These are phyloP conservation scores for Oplegnathus fasciatus DNA, from an alignment of 2,113 vertebrate species.

Conservation along the genomic window DNA sequence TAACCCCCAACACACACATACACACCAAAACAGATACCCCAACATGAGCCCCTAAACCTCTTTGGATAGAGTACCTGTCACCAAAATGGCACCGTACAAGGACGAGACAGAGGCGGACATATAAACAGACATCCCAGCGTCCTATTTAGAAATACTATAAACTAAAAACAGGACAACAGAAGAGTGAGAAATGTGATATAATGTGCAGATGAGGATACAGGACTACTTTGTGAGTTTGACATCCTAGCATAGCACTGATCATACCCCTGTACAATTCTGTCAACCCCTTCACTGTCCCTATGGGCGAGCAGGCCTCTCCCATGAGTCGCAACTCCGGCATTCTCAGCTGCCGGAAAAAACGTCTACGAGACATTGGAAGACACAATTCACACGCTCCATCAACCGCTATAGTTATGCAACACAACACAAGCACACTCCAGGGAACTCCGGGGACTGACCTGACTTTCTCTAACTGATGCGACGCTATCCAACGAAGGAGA, in stretches of 20 bases:
- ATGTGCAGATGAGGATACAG: neutral
- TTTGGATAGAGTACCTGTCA: slow-evolving; percentile 8
- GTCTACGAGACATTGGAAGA: slow-evolving; percentile 52
- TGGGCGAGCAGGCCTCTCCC: slow-evolving; percentile 23
- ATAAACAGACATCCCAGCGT: neutral
- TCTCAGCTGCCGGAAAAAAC: slow-evolving; percentile 75
- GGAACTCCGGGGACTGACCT: slow-evolving; percentile 35
- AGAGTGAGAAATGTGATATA: neutral
- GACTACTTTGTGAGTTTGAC: slow-evolving; percentile 17
- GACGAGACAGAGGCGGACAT: neutral
- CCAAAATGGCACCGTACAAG: slow-evolving; percentile 24
- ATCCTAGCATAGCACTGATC: slow-evolving; percentile 4
- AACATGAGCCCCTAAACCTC: slow-evolving; percentile 35
- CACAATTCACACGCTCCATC: slow-evolving; percentile 74
- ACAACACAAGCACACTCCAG: slow-evolving; percentile 53
- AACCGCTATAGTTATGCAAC: slow-evolving; percentile 64
- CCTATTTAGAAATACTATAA: neutral
- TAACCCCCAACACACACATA: slow-evolving; percentile 23
- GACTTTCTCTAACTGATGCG: slow-evolving; percentile 43
- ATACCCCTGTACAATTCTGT: slow-evolving; percentile 1
- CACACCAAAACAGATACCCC: slow-evolving; percentile 15
- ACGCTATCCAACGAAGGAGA: neutral
- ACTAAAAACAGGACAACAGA: slow-evolving; percentile 6
- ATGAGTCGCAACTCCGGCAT: slow-evolving; percentile 56
- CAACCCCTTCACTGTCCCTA: slow-evolving; percentile 22